Percentiles rank a stretch among this genome's conserved stretches.
Evolutionary conservation across 2,888 invertebrate genomes (phyloP).

Genomic region (Cotesia congregata): DNA sequence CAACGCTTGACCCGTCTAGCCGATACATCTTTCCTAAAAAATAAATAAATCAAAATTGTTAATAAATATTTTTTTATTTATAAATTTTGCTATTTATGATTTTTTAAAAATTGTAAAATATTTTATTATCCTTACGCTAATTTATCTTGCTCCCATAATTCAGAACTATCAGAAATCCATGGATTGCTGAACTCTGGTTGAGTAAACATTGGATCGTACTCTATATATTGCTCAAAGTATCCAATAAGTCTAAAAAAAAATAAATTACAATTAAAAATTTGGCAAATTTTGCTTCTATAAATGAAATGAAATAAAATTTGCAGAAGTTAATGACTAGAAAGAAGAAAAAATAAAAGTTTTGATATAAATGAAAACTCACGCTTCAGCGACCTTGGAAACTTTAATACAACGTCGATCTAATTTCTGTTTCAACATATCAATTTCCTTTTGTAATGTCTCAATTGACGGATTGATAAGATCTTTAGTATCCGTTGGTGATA

Average conservation of each 20-base stretch:
- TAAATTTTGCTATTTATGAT: background rate
- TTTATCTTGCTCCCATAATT: slow-evolving; percentile 98
- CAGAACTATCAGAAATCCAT: slow-evolving; percentile 95
- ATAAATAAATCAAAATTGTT: slow-evolving; percentile 27
- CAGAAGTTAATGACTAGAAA: background rate
- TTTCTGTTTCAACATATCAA: slow-evolving; percentile 81
- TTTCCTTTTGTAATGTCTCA: slow-evolving; percentile 78
- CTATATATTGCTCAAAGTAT: slow-evolving; percentile 95
- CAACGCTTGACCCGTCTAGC: slow-evolving; percentile 94
- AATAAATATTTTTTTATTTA: too few species aligned
- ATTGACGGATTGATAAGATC: slow-evolving; percentile 72
- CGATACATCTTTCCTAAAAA: slow-evolving; percentile 88
- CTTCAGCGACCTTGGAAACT: slow-evolving; percentile 94
- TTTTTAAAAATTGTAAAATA: too few species aligned
- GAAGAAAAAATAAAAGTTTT: background rate
- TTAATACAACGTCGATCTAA: slow-evolving; percentile 90
- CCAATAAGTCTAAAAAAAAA: slow-evolving; percentile 79
- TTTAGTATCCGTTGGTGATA: slow-evolving; percentile 73
- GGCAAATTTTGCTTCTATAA: too few species aligned
- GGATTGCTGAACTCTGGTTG: slow-evolving; percentile 96
- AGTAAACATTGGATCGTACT: slow-evolving; percentile 96
- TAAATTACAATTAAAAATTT: slow-evolving; percentile 11
- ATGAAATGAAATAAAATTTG: background rate
- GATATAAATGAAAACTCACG: slow-evolving; percentile 76
- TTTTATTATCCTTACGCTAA: slow-evolving; percentile 86